A percentile compares a stretch with the other conserved stretches of the same genome.
phyloP scores from a whole-genome alignment of 2,113 vertebrate genomes.

The Saguinus midas region DNA sequence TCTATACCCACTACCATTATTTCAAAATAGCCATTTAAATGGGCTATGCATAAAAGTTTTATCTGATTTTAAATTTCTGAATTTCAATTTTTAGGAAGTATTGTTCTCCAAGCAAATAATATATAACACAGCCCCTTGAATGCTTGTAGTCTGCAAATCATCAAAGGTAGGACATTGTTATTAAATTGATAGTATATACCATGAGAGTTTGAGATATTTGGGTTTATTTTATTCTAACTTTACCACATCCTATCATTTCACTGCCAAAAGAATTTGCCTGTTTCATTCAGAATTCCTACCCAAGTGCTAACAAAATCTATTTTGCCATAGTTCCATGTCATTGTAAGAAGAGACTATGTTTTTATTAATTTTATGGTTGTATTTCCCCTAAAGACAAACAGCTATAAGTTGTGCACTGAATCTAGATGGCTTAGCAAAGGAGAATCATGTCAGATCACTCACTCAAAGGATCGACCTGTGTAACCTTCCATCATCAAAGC shows the following conservation, averaged over 20 bases:
- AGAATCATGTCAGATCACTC: not conserved
- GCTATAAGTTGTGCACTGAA: conserved; percentile 47
- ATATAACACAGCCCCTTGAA: not conserved
- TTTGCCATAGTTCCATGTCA: not conserved
- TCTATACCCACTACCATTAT: not conserved
- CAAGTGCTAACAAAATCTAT: not conserved
- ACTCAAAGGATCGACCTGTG: not conserved
- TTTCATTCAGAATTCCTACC: not conserved
- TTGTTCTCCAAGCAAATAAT: not conserved
- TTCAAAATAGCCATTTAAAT: conserved; percentile 24
- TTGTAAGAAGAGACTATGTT: not conserved
- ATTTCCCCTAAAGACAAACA: conserved; percentile 18
- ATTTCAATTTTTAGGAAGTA: not conserved
- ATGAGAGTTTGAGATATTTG: not conserved
- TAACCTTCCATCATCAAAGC: not conserved
- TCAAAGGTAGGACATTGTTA: not conserved
- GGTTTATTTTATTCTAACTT: not conserved
- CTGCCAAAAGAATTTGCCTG: not conserved
- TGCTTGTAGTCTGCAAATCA: not conserved
- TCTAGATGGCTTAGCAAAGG: conserved; percentile 12
- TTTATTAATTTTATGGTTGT: not conserved
- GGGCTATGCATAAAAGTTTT: not conserved
- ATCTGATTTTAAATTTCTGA: not conserved
- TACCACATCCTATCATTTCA: not conserved
- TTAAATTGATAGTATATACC: not conserved